Base-by-base conservation (phyloP, 2,113 vertebrate genomes). In the Actenoides lindsayi region DNA sequence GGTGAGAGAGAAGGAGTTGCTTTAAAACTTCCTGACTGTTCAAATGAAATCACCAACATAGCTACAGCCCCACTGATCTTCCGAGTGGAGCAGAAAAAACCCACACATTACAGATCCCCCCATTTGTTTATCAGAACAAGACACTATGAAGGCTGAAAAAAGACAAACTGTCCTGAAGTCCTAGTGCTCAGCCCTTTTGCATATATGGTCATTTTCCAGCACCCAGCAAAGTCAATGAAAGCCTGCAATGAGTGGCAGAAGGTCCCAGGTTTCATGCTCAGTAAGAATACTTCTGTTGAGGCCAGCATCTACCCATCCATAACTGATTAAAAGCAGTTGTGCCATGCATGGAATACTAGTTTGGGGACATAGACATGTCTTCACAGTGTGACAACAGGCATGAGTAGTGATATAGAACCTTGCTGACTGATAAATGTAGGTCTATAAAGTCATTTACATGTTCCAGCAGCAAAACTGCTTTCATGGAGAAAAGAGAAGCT, bases 31-130 rank as follows among this genome's bases (percentile, higher is more conserved):
- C 9, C 30, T 59, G 14, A 77, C 18, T 76, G 8, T 75, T 89
- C 68, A 68, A 35, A 85, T 13, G 17, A 39, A 64, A 70, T 48
- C 16, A 50, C 18, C 8, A 60, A 30, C 20, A 35, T 18, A 65
- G 39, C n/a, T n/a, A 41, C 24, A 76, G 33, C 50, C 37, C 5
- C 19, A 75, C 17, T 2, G 3, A 48, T 35, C 42, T 63, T 62
- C 64, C 42, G 21, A 65, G 15, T 10, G 9, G 5, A 48, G 68
- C 21, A 59, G 18, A 91, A 70, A 44, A 75, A 84, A 84, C 81
- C 11, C 23, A 51, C 1, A 1, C 18, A 28, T 53, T 18, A 35
- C 57, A 21, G 42, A 8, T 56, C 11, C 5, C 5, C 24, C 2
- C 15, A 27, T 51, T 81, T 81, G 48, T 44, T 28, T 41, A 41